Percentiles rank a stretch among this genome's conserved stretches.
Conservation (phyloP, 1,140 invertebrate genomes). For the Microplitis mediator region DNA sequence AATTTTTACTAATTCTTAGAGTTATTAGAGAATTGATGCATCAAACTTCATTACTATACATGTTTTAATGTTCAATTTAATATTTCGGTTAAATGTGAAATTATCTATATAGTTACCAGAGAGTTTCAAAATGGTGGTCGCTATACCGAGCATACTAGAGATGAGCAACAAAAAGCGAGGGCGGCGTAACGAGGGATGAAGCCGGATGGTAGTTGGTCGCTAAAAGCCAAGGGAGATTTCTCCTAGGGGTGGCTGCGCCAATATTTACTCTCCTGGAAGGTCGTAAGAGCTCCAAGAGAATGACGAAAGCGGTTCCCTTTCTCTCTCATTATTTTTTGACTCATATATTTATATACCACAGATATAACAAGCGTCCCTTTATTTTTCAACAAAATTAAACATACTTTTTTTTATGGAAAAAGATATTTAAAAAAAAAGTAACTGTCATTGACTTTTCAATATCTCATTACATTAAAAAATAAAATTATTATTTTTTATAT, state of each 20-base stretch:
- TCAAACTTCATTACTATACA: too few relatives aligned
- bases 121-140: neutral
- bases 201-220: neutral
- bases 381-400: neutral
- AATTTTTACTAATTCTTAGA: too few relatives aligned
- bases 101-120: too few relatives aligned
- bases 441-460: too few relatives aligned
- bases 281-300: slow-evolving; percentile 13
- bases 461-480: too few relatives aligned
- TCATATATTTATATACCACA: neutral
- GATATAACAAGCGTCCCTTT: too few relatives aligned
- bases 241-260: slow-evolving; percentile 46
- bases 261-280: slow-evolving; percentile 46
- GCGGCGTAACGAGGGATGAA: slow-evolving; percentile 11
- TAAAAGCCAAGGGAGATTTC: slow-evolving; percentile 12
- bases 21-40: too few relatives aligned
- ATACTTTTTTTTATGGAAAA: too few relatives aligned
- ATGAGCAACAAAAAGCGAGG: slow-evolving; percentile 5
- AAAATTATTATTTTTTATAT: too few relatives aligned
- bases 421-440: too few relatives aligned
- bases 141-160: neutral
- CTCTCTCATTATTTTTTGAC: neutral
- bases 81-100: neutral
- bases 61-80: neutral
- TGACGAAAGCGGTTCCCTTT: neutral